Evolutionary conservation across 2,797 vertebrate genomes (phyloP).

Genomic region (Chaunax sp.): DNA sequence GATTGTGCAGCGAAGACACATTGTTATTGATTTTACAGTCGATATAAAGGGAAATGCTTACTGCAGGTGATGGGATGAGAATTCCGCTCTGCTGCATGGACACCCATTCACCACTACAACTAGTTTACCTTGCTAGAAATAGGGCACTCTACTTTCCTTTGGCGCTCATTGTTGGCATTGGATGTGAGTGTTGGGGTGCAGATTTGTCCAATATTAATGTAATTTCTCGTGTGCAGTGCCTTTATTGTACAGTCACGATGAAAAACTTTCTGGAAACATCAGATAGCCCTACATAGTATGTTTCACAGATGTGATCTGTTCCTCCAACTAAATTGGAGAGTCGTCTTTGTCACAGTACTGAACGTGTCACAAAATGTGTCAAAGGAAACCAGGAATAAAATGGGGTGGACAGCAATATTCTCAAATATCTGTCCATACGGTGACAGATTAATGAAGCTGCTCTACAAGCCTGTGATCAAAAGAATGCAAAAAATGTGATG

Average conservation of each 20-base stretch:
- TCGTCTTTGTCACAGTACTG: constrained; percentile 14
- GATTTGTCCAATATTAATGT: not conserved
- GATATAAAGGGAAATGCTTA: not conserved
- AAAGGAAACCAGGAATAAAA: constrained; percentile 6
- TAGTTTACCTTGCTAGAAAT: too few species aligned
- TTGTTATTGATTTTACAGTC: not conserved
- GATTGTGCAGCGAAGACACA: too few species aligned
- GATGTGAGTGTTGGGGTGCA: not conserved
- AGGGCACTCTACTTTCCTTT: not conserved
- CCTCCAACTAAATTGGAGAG: not conserved
- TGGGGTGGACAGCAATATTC: constrained; percentile 11
- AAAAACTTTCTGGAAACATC: not conserved
- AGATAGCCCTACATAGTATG: not conserved
- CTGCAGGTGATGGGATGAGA: not conserved
- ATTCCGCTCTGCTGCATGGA: not conserved
- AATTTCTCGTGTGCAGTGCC: not conserved
- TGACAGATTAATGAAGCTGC: constrained; percentile 21
- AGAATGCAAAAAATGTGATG: constrained; percentile 12
- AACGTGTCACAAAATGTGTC: not conserved
- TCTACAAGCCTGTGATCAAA: constrained; percentile 30
- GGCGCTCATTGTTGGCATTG: not conserved
- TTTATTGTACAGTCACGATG: too few species aligned
- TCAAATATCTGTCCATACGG: constrained; percentile 5
- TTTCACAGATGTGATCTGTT: constrained; percentile 14
- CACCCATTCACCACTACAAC: not conserved